Percentiles rank a stretch among this genome's conserved stretches.
Conservation (phyloP, 2,113 vertebrate species). For the Rhipidura dahli region DNA sequence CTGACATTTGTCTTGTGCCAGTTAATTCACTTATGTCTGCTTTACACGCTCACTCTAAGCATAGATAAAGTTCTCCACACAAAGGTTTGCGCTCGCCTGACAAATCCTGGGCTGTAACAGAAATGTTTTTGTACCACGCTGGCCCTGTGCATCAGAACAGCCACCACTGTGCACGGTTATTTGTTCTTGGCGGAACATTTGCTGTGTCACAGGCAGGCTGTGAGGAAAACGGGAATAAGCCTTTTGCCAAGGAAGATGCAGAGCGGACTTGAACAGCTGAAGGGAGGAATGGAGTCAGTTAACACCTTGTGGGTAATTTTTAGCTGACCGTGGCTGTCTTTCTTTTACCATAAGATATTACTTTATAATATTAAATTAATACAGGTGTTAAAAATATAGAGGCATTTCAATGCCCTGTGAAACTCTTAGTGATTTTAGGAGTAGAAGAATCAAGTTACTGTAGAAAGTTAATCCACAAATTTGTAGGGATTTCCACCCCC, state of each 20-base stretch:
- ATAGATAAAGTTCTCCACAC: neutral
- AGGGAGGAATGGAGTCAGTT: neutral
- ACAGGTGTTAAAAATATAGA: neutral
- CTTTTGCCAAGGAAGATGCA: neutral
- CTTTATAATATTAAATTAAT: neutral
- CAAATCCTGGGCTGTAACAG: neutral
- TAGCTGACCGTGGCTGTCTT: neutral
- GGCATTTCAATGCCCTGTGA: neutral
- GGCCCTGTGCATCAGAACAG: neutral
- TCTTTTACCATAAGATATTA: neutral
- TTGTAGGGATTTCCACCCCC: too few species aligned
- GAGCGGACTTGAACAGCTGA: neutral
- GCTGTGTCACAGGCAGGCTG: neutral
- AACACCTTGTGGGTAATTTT: neutral
- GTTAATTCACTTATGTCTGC: constrained; percentile 23
- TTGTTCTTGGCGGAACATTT: neutral
- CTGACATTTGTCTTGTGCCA: neutral
- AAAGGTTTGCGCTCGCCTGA: neutral
- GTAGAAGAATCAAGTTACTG: neutral
- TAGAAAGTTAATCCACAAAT: neutral
- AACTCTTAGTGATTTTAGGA: neutral
- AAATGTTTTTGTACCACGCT: neutral
- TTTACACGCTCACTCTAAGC: neutral
- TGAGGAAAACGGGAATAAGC: neutral
- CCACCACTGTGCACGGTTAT: fast-evolving